Conservation (phyloP, 2,888 invertebrate species). For the Pristionchus arcanus region DNA sequence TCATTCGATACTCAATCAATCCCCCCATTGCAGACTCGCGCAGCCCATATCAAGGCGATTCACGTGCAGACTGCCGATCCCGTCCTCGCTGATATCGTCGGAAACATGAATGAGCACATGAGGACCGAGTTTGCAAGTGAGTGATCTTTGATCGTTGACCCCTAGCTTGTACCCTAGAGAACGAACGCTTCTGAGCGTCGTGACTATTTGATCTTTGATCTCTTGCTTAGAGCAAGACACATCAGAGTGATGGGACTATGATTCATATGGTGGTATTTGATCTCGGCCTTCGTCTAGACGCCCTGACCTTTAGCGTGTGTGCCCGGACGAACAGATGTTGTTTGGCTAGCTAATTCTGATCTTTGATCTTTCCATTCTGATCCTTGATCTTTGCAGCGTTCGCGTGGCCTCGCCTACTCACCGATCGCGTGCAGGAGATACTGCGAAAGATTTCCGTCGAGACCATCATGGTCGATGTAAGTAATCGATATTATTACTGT, state of each 20-base stretch:
- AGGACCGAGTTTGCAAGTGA: constrained; percentile 42
- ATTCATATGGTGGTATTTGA: not conserved
- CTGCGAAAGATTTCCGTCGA: constrained; percentile 40
- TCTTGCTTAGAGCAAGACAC: not conserved
- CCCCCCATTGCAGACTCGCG: not conserved
- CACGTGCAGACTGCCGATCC: constrained; percentile 25
- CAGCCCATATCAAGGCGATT: not conserved
- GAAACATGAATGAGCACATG: constrained; percentile 6
- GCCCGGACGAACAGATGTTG: not conserved
- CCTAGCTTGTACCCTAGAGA: not conserved
- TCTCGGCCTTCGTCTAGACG: not conserved
- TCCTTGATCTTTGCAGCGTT: constrained; percentile 7
- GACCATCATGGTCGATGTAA: constrained; percentile 19
- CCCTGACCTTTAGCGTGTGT: not conserved
- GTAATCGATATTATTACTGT: not conserved
- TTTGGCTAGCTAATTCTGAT: not conserved
- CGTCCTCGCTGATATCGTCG: constrained; percentile 39
- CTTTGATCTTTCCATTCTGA: not conserved
- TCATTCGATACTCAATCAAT: too few relatives aligned
- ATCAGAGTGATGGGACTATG: not conserved
- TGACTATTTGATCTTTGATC: not conserved
- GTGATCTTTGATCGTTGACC: not conserved
- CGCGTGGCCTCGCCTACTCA: constrained; percentile 25
- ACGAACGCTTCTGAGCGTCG: not conserved
- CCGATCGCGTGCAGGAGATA: not conserved